phyloP scores from a whole-genome alignment of 2,797 vertebrate genomes.

The Kryptolebias ocellatus region DNA sequence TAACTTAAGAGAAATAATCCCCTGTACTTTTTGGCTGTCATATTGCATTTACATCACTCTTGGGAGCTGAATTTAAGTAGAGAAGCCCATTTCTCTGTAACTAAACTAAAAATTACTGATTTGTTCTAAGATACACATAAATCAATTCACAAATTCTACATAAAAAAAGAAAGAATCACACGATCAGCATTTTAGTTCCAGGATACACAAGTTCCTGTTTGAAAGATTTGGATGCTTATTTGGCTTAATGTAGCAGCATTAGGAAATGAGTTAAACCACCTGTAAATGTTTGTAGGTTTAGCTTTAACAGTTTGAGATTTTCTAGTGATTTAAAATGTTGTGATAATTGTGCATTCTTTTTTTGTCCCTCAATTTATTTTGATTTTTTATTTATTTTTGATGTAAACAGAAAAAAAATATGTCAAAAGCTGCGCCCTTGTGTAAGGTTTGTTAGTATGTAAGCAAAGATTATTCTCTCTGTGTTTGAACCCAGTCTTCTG shows the following conservation, averaged over 20 bases:
- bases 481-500: too few relatives aligned
- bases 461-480: too few relatives aligned
- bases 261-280: constrained; percentile 1
- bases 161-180: constrained; percentile 9
- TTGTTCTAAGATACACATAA: constrained; percentile 36
- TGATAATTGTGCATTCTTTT: too few relatives aligned
- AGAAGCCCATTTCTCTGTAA: constrained; percentile 41
- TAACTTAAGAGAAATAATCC: constrained; percentile 64
- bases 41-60: constrained; percentile 54
- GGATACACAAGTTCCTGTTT: constrained; percentile 6
- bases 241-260: neutral
- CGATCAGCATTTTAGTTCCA: constrained; percentile 16
- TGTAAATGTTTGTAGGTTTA: neutral
- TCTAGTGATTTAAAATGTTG: too few relatives aligned
- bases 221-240: constrained; percentile 12
- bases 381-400: neutral
- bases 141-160: constrained; percentile 29
- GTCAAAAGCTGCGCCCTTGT: too few relatives aligned
- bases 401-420: too few relatives aligned
- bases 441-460: too few relatives aligned
- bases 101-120: constrained; percentile 37
- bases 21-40: constrained; percentile 58
- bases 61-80: constrained; percentile 45
- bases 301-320: neutral
- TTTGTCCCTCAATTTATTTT: too few relatives aligned